Percentiles rank a stretch among this genome's conserved stretches.
These are phyloP conservation scores for Nematolebias whitei DNA, from an alignment of 2,113 vertebrate genomes.

Conservation along the genomic window DNA sequence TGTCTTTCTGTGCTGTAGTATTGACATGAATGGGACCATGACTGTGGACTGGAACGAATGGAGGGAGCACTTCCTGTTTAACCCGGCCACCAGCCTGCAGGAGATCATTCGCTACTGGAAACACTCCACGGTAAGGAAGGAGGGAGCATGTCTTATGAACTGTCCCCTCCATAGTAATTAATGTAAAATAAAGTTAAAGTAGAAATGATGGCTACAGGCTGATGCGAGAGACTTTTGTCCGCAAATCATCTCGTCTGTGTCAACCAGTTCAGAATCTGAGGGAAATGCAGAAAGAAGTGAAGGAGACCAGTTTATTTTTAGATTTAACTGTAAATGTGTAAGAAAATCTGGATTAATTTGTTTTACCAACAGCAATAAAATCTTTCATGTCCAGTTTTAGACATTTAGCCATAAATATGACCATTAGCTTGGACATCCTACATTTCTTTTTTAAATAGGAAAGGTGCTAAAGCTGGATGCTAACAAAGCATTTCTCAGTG, in stretches of 20 bases:
- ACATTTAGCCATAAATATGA: no score
- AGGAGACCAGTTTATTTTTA: background rate
- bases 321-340: background rate
- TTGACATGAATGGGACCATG: constrained; percentile 95
- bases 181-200: no score
- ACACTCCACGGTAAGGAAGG: constrained; percentile 87
- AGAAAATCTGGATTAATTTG: background rate
- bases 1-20: constrained; percentile 76
- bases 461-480: background rate
- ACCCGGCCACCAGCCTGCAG: constrained; percentile 90
- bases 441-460: no score
- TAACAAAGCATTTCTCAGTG: constrained; percentile 10
- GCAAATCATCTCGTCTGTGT: background rate
- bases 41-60: constrained; percentile 97
- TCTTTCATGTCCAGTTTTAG: no score
- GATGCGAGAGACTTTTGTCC: constrained; percentile 17
- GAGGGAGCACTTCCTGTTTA: constrained; percentile 94
- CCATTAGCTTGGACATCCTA: no score
- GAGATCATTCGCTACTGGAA: constrained; percentile 96
- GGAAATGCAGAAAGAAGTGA: background rate
- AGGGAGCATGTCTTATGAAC: background rate
- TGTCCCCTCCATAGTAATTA: background rate
- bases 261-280: constrained; percentile 15
- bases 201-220: no score
- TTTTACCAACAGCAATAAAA: no score